A percentile compares a stretch with the other conserved stretches of the same genome.
Evolutionary conservation across 2,888 invertebrate genomes (phyloP).

Genomic region (Clunio marinus): DNA sequence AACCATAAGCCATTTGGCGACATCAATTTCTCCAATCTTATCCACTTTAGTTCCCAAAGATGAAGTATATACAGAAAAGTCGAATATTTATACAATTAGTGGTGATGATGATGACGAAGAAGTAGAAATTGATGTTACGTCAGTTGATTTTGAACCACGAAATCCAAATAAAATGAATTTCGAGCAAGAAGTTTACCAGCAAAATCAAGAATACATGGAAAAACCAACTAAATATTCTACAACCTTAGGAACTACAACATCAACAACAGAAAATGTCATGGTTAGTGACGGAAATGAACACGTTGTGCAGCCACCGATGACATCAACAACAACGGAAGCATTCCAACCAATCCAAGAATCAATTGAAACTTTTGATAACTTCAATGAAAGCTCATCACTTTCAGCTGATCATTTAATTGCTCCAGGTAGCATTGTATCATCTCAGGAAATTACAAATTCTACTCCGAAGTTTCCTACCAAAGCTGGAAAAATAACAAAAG

Average conservation of each 20-base stretch:
- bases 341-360: slow-evolving; percentile 26
- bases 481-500: slow-evolving; percentile 56
- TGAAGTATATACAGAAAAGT: background rate
- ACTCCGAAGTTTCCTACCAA: background rate
- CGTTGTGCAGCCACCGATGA: slow-evolving; percentile 43
- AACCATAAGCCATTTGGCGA: slow-evolving; percentile 31
- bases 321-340: slow-evolving; percentile 39
- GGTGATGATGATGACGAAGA: slow-evolving; percentile 39
- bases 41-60: slow-evolving; percentile 9
- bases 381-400: background rate
- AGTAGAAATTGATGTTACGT: slow-evolving; percentile 36
- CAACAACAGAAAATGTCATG: slow-evolving; percentile 40
- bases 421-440: slow-evolving; percentile 17
- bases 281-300: slow-evolving; percentile 40
- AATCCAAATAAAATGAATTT: slow-evolving; percentile 10
- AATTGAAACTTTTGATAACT: slow-evolving; percentile 40
- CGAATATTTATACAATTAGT: background rate
- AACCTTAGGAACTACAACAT: slow-evolving; percentile 40
- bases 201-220: background rate
- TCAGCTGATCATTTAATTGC: slow-evolving; percentile 31
- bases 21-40: slow-evolving; percentile 28
- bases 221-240: slow-evolving; percentile 25
- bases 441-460: background rate
- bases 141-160: slow-evolving; percentile 28
- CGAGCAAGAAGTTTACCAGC: slow-evolving; percentile 25